Base-by-base conservation (phyloP, 2,113 vertebrate species). In the Antennarius striatus region DNA sequence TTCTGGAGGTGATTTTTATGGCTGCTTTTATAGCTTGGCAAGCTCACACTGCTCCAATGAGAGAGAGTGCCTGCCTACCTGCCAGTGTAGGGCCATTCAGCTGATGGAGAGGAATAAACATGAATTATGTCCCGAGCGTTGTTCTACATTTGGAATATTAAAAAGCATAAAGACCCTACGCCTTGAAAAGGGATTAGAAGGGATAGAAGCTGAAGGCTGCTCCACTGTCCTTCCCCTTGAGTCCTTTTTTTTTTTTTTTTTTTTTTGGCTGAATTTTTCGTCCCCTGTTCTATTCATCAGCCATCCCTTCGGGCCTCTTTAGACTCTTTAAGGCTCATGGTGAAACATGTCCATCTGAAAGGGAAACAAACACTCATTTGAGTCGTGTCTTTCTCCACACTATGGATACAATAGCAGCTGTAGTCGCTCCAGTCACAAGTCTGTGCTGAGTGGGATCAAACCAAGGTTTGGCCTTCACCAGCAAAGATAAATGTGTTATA, bases 1-100 rank as follows among this genome's bases (percentile, higher is more conserved):
- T 86, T 86, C 80, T 83, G 86, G 89, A 85, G 83, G 71, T 84
- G 81, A 80, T 83, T 89, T 91, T 91, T 90, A 91, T 80, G 39
- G 80, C 80, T 52, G 57, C 77, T 85, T 88, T 91, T 90, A 89
- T 73, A 68, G 66, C 81, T 84, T 89, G 85, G 86, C 86, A 71
- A 56, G 75, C 79, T 71, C 47, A 14, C 48, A 45, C 59, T 0
- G 70, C 71, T 77, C 62, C 79, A 81, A 55, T 68, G 82, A 85
- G 63, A 81, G 63, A 79, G 80, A 84, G 77, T 62, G 83, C 63
- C 77, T 71, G 68, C 68, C 79, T 86, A 83, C 76, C 83, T 83
- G 85, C 83, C 83, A 87, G 73, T 46, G 50, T 48, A 28, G 16
- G 52, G 49, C 82, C 75, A 72, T 80, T 73, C 66, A 76, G 67